A percentile compares a stretch with the other conserved stretches of the same genome.
phyloP scores from a whole-genome alignment of 92 coral and sea anemone genomes.

The Meandrina meandrites region DNA sequence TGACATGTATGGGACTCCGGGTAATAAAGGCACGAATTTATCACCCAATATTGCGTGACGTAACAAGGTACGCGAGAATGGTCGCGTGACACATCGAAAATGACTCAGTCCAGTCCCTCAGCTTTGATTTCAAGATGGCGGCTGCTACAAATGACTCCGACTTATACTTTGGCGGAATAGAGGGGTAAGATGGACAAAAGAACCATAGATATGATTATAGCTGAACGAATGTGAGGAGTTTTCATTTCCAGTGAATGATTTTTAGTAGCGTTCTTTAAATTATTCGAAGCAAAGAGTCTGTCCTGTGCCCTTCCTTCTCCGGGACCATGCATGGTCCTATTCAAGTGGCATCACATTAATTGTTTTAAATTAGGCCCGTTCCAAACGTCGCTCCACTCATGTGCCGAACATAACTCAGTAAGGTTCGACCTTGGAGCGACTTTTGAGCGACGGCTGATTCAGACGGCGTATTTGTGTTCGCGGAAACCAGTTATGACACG shows the following conservation, averaged over 20 bases:
- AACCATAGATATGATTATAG: neutral
- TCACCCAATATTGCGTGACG: too few relatives aligned
- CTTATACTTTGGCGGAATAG: constrained; percentile 88
- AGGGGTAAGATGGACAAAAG: constrained; percentile 71
- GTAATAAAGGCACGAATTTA: too few relatives aligned
- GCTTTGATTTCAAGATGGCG: constrained; percentile 40
- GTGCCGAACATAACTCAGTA: too few relatives aligned
- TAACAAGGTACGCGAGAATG: too few relatives aligned
- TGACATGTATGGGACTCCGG: too few relatives aligned
- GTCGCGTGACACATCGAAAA: neutral
- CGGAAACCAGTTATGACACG: too few relatives aligned
- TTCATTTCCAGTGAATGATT: neutral
- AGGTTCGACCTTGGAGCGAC: too few relatives aligned
- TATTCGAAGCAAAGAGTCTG: neutral
- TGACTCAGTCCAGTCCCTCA: neutral
- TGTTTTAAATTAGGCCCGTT: too few relatives aligned
- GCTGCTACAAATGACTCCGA: constrained; percentile 24
- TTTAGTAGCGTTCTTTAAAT: neutral
- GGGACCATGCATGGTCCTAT: neutral
- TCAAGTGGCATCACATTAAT: too few relatives aligned
- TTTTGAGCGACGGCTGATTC: too few relatives aligned
- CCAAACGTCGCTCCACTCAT: too few relatives aligned
- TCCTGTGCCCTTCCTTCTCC: neutral
- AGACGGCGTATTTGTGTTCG: too few relatives aligned
- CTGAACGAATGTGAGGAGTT: neutral